phyloP scores from a whole-genome alignment of 2,797 vertebrate species.

The Pseudotriccus pelzelni region DNA sequence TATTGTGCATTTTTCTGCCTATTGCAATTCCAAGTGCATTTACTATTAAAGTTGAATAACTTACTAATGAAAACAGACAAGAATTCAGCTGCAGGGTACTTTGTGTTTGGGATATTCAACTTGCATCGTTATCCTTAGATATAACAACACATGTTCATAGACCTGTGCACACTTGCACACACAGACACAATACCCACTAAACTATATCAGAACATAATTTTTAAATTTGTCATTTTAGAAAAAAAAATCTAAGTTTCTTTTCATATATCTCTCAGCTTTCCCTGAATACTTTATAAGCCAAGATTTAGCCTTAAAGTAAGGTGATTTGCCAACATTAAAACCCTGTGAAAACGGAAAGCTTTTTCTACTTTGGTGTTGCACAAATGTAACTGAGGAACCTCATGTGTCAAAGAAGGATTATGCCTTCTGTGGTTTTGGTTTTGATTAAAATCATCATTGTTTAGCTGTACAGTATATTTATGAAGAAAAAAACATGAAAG shows the following conservation, averaged over 20 bases:
- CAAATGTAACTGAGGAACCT: constrained; percentile 1
- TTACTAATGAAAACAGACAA: constrained; percentile 33
- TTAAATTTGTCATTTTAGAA: not conserved
- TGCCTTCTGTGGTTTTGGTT: constrained; percentile 45
- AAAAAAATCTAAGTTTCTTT: not conserved
- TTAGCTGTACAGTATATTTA: constrained; percentile 71
- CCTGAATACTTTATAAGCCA: not conserved
- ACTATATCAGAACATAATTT: not conserved
- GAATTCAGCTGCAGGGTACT: constrained; percentile 4
- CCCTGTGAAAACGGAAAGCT: not conserved
- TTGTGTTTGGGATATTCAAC: not conserved
- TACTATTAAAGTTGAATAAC: constrained; percentile 55
- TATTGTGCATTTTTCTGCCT: constrained; percentile 21
- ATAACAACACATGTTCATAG: not conserved
- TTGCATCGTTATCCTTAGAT: not conserved
- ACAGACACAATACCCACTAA: not conserved
- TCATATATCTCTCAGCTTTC: not conserved
- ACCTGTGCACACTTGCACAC: not conserved
- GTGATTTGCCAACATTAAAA: not conserved
- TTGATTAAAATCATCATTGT: constrained; percentile 69
- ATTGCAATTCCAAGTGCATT: constrained; percentile 37
- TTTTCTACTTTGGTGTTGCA: not conserved
- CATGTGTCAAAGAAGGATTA: constrained; percentile 51
- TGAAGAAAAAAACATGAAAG: constrained; percentile 71
- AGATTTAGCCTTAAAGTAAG: not conserved